Conservation (phyloP, 2,113 vertebrate genomes). For the Oreochromis spilurus region DNA sequence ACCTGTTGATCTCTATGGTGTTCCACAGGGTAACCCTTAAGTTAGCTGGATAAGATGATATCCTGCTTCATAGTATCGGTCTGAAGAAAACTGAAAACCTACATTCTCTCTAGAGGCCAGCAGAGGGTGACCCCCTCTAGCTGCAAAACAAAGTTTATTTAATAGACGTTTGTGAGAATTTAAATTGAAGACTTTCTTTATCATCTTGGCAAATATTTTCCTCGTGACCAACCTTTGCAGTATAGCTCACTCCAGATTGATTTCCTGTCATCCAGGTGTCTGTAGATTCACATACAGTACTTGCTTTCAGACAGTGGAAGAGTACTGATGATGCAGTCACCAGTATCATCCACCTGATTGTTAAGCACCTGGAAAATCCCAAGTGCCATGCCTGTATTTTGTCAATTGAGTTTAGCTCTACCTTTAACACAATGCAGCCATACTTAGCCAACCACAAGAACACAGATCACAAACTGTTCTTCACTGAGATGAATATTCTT, state of each 20-base stretch:
- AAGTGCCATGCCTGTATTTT: not conserved
- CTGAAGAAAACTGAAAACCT: not conserved
- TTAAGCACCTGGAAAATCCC: not conserved
- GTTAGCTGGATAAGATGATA: not conserved
- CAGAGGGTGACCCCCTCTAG: not conserved
- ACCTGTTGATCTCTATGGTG: not conserved
- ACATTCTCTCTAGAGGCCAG: not conserved
- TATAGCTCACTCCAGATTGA: accelerated
- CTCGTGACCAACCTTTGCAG: not conserved
- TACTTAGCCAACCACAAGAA: not conserved
- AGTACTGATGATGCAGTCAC: not conserved
- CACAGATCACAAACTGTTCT: not conserved
- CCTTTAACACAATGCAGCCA: not conserved
- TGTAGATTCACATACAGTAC: not conserved
- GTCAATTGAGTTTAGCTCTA: not conserved
- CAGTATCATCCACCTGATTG: not conserved
- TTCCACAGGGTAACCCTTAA: not conserved
- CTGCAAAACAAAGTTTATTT: not conserved
- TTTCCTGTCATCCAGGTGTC: not conserved
- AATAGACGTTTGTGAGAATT: not conserved
- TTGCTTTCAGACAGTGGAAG: not conserved
- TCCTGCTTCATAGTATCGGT: not conserved
- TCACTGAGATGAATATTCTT: not conserved
- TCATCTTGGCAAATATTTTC: not conserved
- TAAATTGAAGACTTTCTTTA: not conserved